These are phyloP conservation scores for Brachionichthys hirsutus DNA, from an alignment of 2,113 vertebrate species.

Conservation along the genomic window DNA sequence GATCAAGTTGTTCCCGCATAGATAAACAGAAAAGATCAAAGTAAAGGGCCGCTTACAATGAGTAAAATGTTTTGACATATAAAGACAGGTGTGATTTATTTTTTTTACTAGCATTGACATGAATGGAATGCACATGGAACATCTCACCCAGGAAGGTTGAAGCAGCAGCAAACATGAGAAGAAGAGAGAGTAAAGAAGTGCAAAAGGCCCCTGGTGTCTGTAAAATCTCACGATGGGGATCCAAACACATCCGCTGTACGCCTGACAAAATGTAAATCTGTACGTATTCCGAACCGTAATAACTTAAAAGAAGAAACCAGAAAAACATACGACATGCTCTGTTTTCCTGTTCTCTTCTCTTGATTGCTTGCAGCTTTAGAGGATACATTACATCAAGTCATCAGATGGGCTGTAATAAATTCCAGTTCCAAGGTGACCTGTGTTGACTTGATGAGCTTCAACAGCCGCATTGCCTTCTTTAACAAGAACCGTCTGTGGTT, in stretches of 20 bases:
- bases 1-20: slow-evolving; percentile 47
- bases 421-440: slow-evolving; percentile 42
- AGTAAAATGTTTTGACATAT: slow-evolving; percentile 34
- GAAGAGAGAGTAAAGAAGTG: slow-evolving; percentile 41
- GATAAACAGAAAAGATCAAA: slow-evolving; percentile 38
- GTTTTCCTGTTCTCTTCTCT: slow-evolving; percentile 40
- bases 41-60: slow-evolving; percentile 37
- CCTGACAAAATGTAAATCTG: slow-evolving; percentile 43
- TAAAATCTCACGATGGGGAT: too few relatives aligned
- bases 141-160: slow-evolving; percentile 19
- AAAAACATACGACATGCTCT: slow-evolving; percentile 59
- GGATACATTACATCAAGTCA: slow-evolving; percentile 43
- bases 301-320: slow-evolving; percentile 69
- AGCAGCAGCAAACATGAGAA: slow-evolving; percentile 30
- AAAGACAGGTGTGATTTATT: slow-evolving; percentile 24
- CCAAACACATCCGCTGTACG: slow-evolving; percentile 55
- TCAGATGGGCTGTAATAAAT: slow-evolving; percentile 23
- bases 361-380: slow-evolving; percentile 56
- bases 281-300: slow-evolving; percentile 61
- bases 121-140: slow-evolving; percentile 28
- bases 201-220: slow-evolving; percentile 11
- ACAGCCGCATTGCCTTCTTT: slow-evolving; percentile 25
- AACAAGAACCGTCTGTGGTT: slow-evolving; percentile 19
- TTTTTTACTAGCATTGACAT: slow-evolving; percentile 33
- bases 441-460: slow-evolving; percentile 30